Percentiles rank a stretch among this genome's conserved stretches.
phyloP scores from a whole-genome alignment of 2,797 vertebrate species.

The Onychomys torridus region DNA sequence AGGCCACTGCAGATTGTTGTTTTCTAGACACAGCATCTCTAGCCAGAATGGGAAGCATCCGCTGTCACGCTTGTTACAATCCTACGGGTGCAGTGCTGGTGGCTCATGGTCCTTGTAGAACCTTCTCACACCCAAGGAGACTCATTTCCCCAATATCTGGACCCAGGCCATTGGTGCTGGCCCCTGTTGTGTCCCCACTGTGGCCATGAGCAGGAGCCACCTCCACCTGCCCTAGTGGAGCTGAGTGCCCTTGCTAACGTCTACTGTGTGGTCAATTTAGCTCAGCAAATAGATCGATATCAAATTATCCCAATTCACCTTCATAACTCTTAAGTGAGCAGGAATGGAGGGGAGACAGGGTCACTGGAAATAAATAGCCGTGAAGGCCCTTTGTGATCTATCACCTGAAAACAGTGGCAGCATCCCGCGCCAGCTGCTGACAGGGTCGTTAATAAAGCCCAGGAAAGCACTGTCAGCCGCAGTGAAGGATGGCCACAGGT shows the following conservation, averaged over 20 bases:
- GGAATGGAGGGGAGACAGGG: neutral
- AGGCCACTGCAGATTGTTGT: neutral
- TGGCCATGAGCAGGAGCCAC: neutral
- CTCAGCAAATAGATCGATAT: slow-evolving; percentile 14
- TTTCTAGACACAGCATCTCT: neutral
- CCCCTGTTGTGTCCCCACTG: neutral
- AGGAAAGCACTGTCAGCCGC: neutral
- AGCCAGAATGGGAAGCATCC: neutral
- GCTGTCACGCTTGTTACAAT: rapidly evolving
- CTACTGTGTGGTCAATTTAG: neutral
- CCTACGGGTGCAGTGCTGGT: neutral
- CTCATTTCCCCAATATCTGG: neutral
- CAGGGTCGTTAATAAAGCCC: neutral
- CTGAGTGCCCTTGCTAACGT: neutral
- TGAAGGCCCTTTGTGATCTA: neutral
- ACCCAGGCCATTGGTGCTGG: neutral
- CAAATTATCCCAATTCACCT: neutral
- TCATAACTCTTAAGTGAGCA: neutral
- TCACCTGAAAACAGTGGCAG: neutral
- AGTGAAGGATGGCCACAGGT: neutral
- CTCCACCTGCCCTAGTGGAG: neutral
- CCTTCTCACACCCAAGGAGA: neutral
- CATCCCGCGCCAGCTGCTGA: neutral
- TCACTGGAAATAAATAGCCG: neutral
- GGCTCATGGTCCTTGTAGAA: neutral